Conservation (phyloP, 2,888 invertebrate species). For the Idaea aversata region DNA sequence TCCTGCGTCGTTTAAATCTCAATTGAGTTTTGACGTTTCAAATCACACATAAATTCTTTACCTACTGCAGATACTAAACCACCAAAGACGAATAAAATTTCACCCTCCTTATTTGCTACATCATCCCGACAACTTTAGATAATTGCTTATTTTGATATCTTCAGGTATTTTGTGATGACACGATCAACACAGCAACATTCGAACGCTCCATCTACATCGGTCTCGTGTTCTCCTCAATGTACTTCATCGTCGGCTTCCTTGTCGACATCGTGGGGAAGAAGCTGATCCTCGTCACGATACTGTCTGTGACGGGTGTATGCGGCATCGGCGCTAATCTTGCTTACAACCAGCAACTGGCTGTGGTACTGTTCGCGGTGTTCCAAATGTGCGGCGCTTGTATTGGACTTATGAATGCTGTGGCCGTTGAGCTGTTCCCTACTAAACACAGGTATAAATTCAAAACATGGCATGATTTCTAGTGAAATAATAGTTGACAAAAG, state of each 20-base stretch:
- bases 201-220: constrained; percentile 84
- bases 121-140: too few relatives aligned
- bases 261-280: constrained; percentile 79
- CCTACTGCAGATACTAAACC: too few relatives aligned
- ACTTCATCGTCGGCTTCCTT: constrained; percentile 82
- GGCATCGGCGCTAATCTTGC: constrained; percentile 82
- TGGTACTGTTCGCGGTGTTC: constrained; percentile 79
- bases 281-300: constrained; percentile 70
- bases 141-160: constrained; percentile 1
- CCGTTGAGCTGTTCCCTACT: constrained; percentile 82
- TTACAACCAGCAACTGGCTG: constrained; percentile 76
- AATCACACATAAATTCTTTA: too few relatives aligned
- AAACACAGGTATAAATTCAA: constrained; percentile 56
- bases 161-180: constrained; percentile 68
- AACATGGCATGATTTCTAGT: too few relatives aligned
- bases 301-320: constrained; percentile 76
- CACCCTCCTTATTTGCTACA: too few relatives aligned
- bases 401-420: constrained; percentile 78
- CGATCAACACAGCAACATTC: constrained; percentile 82
- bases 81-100: too few relatives aligned
- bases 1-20: too few relatives aligned
- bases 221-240: constrained; percentile 82
- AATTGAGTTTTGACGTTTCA: too few relatives aligned
- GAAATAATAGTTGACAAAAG: too few relatives aligned
- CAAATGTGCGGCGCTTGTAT: constrained; percentile 80